These are phyloP conservation scores for Papilio aristodemus DNA, from an alignment of 1,140 invertebrate genomes.

Conservation along the genomic window DNA sequence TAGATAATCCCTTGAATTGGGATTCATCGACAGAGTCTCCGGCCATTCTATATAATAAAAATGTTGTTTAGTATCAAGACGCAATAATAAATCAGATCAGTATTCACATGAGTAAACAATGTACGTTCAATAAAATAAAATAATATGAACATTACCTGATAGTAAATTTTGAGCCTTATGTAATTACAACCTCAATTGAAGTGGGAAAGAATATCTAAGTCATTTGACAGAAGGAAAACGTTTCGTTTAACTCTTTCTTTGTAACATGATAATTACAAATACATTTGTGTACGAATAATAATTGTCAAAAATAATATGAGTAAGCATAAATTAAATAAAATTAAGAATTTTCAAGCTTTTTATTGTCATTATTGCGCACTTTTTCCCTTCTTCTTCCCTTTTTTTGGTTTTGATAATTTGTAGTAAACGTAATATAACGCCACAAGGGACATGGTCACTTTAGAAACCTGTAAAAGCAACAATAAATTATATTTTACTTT, in stretches of 20 bases:
- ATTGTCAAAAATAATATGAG: not conserved
- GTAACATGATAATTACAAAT: not conserved
- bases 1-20: conserved; percentile 82
- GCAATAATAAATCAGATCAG: not conserved
- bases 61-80: conserved; percentile 3
- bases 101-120: not conserved
- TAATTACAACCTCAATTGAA: conserved; percentile 53
- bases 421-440: conserved; percentile 59
- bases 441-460: conserved; percentile 55
- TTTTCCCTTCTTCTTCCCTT: conserved; percentile 32
- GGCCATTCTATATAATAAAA: conserved; percentile 81
- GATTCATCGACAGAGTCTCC: conserved; percentile 83
- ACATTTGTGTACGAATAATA: conserved; percentile 1
- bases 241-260: conserved; percentile 9
- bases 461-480: conserved; percentile 65
- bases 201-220: conserved; percentile 17
- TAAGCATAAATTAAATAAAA: conserved; percentile 4
- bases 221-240: conserved; percentile 24
- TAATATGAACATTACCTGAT: conserved; percentile 46
- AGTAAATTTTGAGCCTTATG: conserved; percentile 51
- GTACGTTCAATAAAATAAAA: not conserved
- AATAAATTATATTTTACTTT: too few species aligned
- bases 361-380: not conserved
- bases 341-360: not conserved
- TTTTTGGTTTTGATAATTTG: conserved; percentile 54